phyloP scores from a whole-genome alignment of 2,888 invertebrate genomes.

The Mylabris sibirica region DNA sequence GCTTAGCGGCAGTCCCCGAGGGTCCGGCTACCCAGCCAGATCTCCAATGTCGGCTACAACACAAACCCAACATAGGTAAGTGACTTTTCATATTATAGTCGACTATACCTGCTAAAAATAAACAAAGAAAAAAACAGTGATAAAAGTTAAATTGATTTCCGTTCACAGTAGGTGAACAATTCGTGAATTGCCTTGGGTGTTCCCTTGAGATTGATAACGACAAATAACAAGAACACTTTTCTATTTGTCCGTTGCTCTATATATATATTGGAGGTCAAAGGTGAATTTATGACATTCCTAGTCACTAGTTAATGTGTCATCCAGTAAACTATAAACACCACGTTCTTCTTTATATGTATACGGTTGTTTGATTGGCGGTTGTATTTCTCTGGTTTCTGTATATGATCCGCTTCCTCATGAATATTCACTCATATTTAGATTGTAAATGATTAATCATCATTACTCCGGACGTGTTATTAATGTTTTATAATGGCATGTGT shows the following conservation, averaged over 20 bases:
- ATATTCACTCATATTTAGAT: constrained; percentile 55
- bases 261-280: neutral
- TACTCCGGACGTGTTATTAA: constrained; percentile 58
- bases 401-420: constrained; percentile 52
- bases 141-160: constrained; percentile 10
- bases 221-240: constrained; percentile 34
- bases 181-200: neutral
- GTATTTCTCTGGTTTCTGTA: constrained; percentile 7
- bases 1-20: constrained; percentile 64
- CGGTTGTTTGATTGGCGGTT: neutral
- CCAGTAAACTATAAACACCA: neutral
- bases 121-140: neutral
- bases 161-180: neutral
- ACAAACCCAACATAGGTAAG: constrained; percentile 63
- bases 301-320: neutral
- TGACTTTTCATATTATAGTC: constrained; percentile 33
- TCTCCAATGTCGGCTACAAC: constrained; percentile 58
- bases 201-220: constrained; percentile 39
- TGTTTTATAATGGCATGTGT: constrained; percentile 59
- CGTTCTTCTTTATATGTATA: neutral
- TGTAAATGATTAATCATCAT: constrained; percentile 61
- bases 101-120: neutral
- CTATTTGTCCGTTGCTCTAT: constrained; percentile 20
- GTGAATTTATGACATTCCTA: neutral
- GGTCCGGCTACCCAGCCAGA: constrained; percentile 62